Percentiles rank a stretch among this genome's conserved stretches.
phyloP scores from a whole-genome alignment of 2,888 invertebrate genomes.

The Leucozona laternaria region DNA sequence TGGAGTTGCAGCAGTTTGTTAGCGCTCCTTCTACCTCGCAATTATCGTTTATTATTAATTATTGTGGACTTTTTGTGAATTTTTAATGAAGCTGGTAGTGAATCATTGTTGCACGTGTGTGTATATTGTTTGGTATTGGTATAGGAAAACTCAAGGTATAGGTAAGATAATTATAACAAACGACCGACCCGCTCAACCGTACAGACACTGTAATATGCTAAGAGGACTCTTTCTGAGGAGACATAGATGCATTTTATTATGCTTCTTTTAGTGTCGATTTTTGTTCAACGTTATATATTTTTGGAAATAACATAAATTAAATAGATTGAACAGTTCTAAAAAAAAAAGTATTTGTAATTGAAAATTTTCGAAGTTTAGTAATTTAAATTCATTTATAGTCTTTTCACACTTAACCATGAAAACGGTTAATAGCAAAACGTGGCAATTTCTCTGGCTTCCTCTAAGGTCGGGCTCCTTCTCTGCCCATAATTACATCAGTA shows the following conservation, averaged over 20 bases:
- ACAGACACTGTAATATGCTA: constrained; percentile 57
- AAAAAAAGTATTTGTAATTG: too few species aligned
- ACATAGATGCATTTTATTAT: constrained; percentile 35
- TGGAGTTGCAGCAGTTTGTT: constrained; percentile 62
- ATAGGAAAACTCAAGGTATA: constrained; percentile 54
- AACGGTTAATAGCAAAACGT: too few species aligned
- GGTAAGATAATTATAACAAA: constrained; percentile 74
- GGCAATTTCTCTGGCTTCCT: too few species aligned
- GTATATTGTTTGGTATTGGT: constrained; percentile 30
- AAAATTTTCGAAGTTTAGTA: too few species aligned
- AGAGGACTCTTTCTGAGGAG: constrained; percentile 63
- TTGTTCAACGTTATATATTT: neutral
- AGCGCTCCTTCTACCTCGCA: constrained; percentile 64
- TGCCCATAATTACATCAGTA: too few species aligned
- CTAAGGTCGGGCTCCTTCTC: too few species aligned
- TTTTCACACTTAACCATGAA: too few species aligned
- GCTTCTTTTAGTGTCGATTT: constrained; percentile 5
- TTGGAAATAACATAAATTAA: too few species aligned
- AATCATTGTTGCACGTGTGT: constrained; percentile 64
- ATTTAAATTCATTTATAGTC: too few species aligned
- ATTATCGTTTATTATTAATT: constrained; percentile 76
- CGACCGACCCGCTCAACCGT: constrained; percentile 69
- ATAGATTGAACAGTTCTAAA: too few species aligned
- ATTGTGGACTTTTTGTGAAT: constrained; percentile 75
- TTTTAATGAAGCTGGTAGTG: constrained; percentile 73